Evolutionary conservation across 2,113 vertebrate species (phyloP).

Genomic region (Notarius lentiginosus): DNA sequence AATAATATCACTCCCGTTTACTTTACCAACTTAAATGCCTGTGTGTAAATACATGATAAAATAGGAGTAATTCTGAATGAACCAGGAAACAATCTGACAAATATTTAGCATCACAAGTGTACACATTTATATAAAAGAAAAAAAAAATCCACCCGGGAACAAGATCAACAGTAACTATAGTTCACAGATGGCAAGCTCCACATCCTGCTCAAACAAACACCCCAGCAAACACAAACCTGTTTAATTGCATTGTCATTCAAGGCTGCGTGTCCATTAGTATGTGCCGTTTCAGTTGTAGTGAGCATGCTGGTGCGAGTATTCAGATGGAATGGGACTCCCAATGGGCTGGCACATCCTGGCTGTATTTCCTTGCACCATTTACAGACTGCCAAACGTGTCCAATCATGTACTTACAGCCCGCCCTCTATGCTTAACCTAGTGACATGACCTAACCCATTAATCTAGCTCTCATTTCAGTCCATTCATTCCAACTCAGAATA

Average conservation of each 20-base stretch:
- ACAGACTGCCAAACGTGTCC: slow-evolving; percentile 23
- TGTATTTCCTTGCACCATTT: slow-evolving; percentile 16
- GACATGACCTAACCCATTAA: slow-evolving; percentile 21
- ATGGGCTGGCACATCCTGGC: slow-evolving; percentile 20
- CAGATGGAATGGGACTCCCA: slow-evolving; percentile 22
- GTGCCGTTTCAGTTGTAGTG: slow-evolving; percentile 22
- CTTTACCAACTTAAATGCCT: neutral
- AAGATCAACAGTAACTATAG: neutral
- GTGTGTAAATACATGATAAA: neutral
- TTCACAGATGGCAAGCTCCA: neutral
- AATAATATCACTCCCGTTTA: neutral
- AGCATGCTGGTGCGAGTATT: slow-evolving; percentile 23
- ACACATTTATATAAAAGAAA: neutral
- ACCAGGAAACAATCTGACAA: neutral
- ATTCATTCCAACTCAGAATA: neutral
- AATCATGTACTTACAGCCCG: slow-evolving; percentile 31
- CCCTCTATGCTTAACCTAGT: slow-evolving; percentile 25
- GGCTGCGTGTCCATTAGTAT: slow-evolving; percentile 11
- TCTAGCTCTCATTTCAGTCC: neutral
- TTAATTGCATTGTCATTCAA: slow-evolving; percentile 29
- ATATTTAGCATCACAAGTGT: neutral
- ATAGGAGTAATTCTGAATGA: neutral
- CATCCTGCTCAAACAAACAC: slow-evolving; percentile 7
- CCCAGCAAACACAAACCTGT: slow-evolving; percentile 41
- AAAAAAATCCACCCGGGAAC: neutral